Evolutionary conservation across 2,113 vertebrate species (phyloP).

Genomic region (Phyllostomus hastatus): DNA sequence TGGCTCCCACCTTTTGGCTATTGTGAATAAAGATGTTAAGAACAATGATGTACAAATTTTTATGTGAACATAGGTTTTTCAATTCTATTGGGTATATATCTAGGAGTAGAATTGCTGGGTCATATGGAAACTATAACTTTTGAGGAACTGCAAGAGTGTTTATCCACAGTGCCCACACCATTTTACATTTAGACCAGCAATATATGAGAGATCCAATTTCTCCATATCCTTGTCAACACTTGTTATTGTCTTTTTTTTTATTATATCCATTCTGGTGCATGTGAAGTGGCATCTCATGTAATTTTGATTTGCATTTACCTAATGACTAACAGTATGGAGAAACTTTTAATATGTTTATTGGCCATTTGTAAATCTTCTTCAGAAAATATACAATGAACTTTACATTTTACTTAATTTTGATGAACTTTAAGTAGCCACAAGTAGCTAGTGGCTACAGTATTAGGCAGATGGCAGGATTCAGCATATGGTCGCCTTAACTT

Average conservation of each 20-base stretch:
- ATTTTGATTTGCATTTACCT: conserved; percentile 25
- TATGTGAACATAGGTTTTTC: neutral
- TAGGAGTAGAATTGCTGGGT: neutral
- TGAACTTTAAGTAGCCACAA: conserved; percentile 34
- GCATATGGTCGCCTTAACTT: neutral
- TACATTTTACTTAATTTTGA: conserved; percentile 9
- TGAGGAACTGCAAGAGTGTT: neutral
- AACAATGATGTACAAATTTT: neutral
- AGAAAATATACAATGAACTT: conserved; percentile 9
- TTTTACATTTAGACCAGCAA: conserved; percentile 7
- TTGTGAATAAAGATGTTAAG: neutral
- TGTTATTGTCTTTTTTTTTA: neutral
- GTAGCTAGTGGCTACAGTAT: neutral
- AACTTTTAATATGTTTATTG: conserved; percentile 28
- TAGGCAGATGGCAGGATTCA: neutral
- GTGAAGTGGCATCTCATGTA: neutral
- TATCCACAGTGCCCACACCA: neutral
- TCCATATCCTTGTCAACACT: neutral
- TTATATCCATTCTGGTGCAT: neutral
- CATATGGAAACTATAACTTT: neutral
- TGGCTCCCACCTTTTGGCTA: neutral
- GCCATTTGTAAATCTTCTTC: conserved; percentile 10
- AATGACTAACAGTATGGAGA: neutral
- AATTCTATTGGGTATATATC: neutral
- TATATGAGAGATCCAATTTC: neutral